These are phyloP conservation scores for Platichthys flesus DNA, from an alignment of 2,113 vertebrate species.

Conservation along the genomic window DNA sequence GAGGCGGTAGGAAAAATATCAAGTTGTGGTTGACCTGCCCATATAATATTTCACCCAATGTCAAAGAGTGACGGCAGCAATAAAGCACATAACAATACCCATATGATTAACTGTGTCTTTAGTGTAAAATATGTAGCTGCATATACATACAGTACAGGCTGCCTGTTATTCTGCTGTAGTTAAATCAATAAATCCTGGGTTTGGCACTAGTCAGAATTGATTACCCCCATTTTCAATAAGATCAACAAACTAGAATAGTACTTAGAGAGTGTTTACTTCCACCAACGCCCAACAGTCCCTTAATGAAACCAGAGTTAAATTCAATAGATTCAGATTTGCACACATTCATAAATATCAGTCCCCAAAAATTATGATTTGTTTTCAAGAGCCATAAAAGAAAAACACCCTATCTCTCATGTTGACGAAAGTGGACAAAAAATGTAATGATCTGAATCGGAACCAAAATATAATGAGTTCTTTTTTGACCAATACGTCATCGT, in stretches of 20 bases:
- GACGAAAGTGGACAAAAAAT: too few species aligned
- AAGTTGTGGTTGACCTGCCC: slow-evolving; percentile 30
- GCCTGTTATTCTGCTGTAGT: neutral
- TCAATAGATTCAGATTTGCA: too few species aligned
- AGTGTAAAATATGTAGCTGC: neutral
- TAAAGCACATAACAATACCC: neutral
- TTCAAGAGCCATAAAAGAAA: too few species aligned
- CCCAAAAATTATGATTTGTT: too few species aligned
- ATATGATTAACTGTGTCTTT: neutral
- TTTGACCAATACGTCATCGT: too few species aligned
- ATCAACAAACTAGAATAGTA: neutral
- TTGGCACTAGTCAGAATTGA: neutral
- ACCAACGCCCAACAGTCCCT: too few species aligned
- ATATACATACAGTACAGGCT: neutral
- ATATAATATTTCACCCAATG: slow-evolving; percentile 48
- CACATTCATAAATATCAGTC: too few species aligned
- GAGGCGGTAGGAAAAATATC: slow-evolving; percentile 31
- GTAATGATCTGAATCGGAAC: too few species aligned
- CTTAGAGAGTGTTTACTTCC: too few species aligned
- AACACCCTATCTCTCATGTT: too few species aligned
- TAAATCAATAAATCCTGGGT: neutral
- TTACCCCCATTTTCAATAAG: neutral
- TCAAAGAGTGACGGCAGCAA: slow-evolving; percentile 14
- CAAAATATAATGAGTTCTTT: too few species aligned
- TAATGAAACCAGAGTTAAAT: too few species aligned